These are phyloP conservation scores for Molanna angustata DNA, from an alignment of 2,888 invertebrate species.

Conservation along the genomic window DNA sequence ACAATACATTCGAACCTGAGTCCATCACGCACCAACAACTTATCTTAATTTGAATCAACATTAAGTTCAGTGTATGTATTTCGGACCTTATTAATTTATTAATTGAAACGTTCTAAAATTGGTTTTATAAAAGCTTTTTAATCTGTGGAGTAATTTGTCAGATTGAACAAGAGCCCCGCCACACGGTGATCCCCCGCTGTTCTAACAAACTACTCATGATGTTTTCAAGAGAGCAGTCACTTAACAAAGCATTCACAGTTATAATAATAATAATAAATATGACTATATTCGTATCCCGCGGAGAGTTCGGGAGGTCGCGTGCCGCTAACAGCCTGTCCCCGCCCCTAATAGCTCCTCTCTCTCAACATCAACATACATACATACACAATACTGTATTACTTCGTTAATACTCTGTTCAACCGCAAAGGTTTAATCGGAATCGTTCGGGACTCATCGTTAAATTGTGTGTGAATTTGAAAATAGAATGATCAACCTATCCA, in stretches of 20 bases:
- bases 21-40: too few relatives aligned
- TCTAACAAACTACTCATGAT: conserved; percentile 10
- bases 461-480: too few relatives aligned
- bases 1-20: too few relatives aligned
- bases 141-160: conserved; percentile 16
- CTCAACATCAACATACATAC: conserved; percentile 2
- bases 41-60: too few relatives aligned
- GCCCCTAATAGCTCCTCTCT: conserved; percentile 18
- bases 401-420: too few relatives aligned
- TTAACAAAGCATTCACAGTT: conserved; percentile 9
- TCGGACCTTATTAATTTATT: too few relatives aligned
- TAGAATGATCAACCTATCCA: too few relatives aligned
- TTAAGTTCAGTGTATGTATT: too few relatives aligned
- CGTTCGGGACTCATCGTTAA: too few relatives aligned
- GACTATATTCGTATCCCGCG: conserved; percentile 15
- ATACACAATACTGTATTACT: neutral
- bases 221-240: conserved; percentile 19
- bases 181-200: conserved; percentile 12
- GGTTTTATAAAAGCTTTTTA: neutral
- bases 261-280: conserved; percentile 19
- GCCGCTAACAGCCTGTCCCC: conserved; percentile 17
- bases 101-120: too few relatives aligned
- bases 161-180: neutral
- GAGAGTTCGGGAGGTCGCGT: conserved; percentile 25
- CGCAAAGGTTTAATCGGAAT: too few relatives aligned